Conservation (phyloP, 2,888 invertebrate genomes). For the Heliconius sara region DNA sequence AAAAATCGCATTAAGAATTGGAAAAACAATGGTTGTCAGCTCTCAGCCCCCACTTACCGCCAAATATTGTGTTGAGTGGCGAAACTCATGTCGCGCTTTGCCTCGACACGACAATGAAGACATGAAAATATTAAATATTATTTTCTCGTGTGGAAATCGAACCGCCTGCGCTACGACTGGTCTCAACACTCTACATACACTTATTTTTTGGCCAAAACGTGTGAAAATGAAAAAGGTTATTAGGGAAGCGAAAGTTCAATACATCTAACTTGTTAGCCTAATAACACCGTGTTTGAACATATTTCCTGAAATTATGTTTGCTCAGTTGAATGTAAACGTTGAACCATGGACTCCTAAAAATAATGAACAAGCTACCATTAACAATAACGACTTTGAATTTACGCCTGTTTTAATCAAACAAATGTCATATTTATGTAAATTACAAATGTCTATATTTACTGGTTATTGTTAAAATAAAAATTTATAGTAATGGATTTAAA, state of each 20-base stretch:
- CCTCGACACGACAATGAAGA: no score
- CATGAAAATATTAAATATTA: neutral
- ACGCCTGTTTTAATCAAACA: constrained; percentile 4
- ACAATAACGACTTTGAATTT: constrained; percentile 20
- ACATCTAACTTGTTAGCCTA: neutral
- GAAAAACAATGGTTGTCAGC: no score
- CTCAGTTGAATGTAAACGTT: neutral
- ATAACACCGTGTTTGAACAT: neutral
- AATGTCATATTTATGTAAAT: neutral
- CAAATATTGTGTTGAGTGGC: no score
- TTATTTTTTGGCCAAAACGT: neutral
- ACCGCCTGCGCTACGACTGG: no score
- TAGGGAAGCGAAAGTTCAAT: neutral
- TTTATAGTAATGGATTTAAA: no score
- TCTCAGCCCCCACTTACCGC: no score
- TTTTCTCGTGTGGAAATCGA: neutral
- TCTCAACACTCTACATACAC: neutral
- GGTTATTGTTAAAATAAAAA: neutral
- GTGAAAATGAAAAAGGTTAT: neutral
- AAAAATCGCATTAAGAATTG: no score
- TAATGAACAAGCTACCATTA: constrained; percentile 12
- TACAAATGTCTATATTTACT: neutral
- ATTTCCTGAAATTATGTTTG: constrained; percentile 10
- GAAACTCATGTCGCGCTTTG: no score
- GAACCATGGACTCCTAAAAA: constrained; percentile 10